Base-by-base conservation (phyloP, 1,140 invertebrate species). In the Thaumetopoea pityocampa region DNA sequence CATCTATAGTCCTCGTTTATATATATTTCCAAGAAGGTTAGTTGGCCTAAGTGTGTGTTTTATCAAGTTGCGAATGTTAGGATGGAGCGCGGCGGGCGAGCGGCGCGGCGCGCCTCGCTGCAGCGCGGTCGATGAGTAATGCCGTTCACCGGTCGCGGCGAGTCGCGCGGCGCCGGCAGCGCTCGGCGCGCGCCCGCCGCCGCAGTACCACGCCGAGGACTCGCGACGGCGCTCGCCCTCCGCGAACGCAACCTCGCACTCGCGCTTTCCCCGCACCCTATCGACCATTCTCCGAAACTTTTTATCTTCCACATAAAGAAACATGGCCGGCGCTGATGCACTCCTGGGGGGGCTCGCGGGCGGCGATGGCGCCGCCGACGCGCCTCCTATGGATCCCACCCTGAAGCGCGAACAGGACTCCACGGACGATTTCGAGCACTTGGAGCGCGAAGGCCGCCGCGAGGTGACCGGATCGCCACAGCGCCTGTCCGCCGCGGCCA, bases 351-450 rank as follows among this genome's bases (percentile, higher is more conserved):
- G 62, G n/a, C 58, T 80, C 22, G 76, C 66, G 8, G 63, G 67
- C 36, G 76, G 73, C 9, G 72, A 78, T 42, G 55, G 37, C 7
- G 50, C 52, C 1, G 53, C 36, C 26, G 40, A 58, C 16, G 42
- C 48, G 6, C 41, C 51, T 9, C 40, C 53, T 10, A 30, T 51
- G 18, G 61, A 49, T 27, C 35, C 48, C 7, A 28, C 49, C 6
- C 81, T 90, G 48, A 88, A 87, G 59, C 83, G 89, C 19, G 89
- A 90, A 32, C 87, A 89, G 56, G 90, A 92, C 57, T 91, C 90
- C 3, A 83, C 89, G 22, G 90, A 92, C 57, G 91, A 92, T 67
- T 92, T 92, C 67, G 90, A 92, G 61, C 90, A 92, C 65, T 76
- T 92, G 36, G 89, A 88, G 28, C 87, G 88, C 48, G 71, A 79